A percentile compares a stretch with the other conserved stretches of the same genome.
phyloP scores from a whole-genome alignment of 1,140 invertebrate species.

The Drusus annulatus region DNA sequence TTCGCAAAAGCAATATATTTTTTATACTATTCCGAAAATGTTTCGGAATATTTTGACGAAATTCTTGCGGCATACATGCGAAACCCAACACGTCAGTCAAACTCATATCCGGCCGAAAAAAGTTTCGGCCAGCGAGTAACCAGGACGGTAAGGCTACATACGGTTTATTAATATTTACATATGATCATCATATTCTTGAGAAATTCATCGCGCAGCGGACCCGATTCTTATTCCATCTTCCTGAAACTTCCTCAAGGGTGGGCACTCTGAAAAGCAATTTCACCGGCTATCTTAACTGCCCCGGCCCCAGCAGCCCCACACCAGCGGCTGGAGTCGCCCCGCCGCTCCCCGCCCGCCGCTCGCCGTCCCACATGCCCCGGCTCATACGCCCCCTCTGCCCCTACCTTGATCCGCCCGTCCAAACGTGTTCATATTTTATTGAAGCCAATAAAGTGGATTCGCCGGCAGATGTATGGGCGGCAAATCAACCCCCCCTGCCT shows the following conservation, averaged over 20 bases:
- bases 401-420: conserved; percentile 62
- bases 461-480: conserved; percentile 61
- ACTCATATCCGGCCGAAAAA: background rate
- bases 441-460: conserved; percentile 74
- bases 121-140: background rate
- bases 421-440: conserved; percentile 75
- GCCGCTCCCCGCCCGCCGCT: too few relatives aligned
- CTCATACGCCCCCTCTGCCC: conserved; percentile 45
- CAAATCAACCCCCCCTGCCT: conserved; percentile 40
- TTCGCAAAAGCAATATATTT: too few relatives aligned
- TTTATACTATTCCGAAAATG: too few relatives aligned
- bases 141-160: background rate
- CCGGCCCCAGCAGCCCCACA: conserved; percentile 52
- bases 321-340: background rate
- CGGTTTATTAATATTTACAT: conserved; percentile 47
- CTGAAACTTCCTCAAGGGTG: conserved; percentile 55
- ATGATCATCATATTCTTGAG: conserved; percentile 43
- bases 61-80: background rate
- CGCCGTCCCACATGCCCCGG: conserved; percentile 34
- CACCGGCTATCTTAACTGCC: conserved; percentile 63
- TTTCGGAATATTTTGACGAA: background rate
- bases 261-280: conserved; percentile 61
- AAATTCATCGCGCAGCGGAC: conserved; percentile 35
- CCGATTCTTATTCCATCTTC: conserved; percentile 40
- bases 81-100: conserved; percentile 31